Conservation (phyloP, 2,888 invertebrate species). For the Drosophila setosimentum region DNA sequence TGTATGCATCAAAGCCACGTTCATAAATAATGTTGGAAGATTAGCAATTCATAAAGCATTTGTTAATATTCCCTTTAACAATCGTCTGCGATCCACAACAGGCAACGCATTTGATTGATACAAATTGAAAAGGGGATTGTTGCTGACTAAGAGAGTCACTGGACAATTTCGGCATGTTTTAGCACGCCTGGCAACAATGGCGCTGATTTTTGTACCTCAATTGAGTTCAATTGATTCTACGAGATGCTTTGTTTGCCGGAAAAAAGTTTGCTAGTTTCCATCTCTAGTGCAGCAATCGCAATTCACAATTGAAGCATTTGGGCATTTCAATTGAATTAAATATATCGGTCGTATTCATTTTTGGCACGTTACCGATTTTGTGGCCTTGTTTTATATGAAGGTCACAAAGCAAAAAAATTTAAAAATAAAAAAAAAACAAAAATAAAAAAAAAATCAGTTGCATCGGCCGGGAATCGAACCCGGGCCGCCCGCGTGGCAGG, state of each 20-base stretch:
- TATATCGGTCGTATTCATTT: constrained; percentile 8
- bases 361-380: background rate
- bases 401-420: background rate
- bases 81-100: constrained; percentile 3
- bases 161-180: constrained; percentile 55
- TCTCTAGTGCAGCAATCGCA: constrained; percentile 11
- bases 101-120: constrained; percentile 33
- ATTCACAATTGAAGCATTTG: constrained; percentile 3
- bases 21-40: constrained; percentile 1
- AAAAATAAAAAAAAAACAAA: background rate
- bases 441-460: constrained; percentile 26
- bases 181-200: constrained; percentile 61
- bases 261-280: constrained; percentile 19
- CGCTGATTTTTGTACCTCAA: constrained; percentile 56
- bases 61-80: constrained; percentile 26
- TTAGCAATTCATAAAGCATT: constrained; percentile 10
- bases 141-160: background rate
- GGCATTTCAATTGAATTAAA: constrained; percentile 19
- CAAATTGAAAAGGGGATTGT: constrained; percentile 46
- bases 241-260: constrained; percentile 29
- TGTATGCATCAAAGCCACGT: background rate
- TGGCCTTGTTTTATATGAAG: constrained; percentile 3
- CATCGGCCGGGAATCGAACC: constrained; percentile 79
- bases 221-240: constrained; percentile 76
- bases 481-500: constrained; percentile 82